Conservation (phyloP, 2,797 vertebrate genomes). For the Phrynocephalus forsythii region DNA sequence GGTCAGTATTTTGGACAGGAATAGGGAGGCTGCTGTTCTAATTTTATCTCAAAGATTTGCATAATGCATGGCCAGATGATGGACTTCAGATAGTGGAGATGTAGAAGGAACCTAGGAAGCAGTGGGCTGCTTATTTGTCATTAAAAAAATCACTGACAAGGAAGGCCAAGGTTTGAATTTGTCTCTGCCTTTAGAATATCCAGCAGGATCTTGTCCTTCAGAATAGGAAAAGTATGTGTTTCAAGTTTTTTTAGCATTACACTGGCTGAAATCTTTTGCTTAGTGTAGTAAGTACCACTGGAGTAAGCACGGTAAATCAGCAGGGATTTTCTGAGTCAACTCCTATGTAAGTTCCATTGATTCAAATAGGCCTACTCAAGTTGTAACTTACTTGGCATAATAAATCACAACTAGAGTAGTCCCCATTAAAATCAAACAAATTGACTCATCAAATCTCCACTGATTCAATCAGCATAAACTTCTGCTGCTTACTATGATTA, state of each 20-base stretch:
- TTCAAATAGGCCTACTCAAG: no score
- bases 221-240: background rate
- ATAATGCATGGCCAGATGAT: background rate
- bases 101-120: background rate
- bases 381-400: no score
- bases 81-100: background rate
- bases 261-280: background rate
- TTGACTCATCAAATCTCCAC: no score
- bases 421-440: no score
- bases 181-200: background rate
- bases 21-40: background rate
- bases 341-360: no score
- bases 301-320: no score
- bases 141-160: background rate
- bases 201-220: background rate
- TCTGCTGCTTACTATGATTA: no score
- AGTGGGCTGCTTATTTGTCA: background rate
- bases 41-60: background rate
- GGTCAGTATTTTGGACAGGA: background rate
- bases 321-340: no score
- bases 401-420: no score
- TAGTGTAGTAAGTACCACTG: no score
- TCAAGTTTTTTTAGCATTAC: background rate
- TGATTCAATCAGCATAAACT: no score
- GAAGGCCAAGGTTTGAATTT: background rate